Evolutionary conservation across 2,113 vertebrate species (phyloP), one percentile per base, ranked within the genome.

Genomic region (Ranitomeya imitator): DNA sequence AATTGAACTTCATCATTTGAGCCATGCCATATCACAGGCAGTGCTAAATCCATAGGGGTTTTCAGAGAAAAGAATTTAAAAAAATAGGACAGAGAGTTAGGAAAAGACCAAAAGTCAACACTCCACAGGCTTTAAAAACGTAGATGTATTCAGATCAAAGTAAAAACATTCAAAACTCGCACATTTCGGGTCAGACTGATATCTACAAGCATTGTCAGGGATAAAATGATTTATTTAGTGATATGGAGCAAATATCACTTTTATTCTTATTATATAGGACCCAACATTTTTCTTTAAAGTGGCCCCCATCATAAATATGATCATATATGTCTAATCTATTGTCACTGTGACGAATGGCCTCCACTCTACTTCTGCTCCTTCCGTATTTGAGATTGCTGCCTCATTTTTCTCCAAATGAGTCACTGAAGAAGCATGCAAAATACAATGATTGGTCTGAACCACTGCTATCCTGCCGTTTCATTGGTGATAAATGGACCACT

Each of bases 1-100:
- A 84, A 84, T 84, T 88, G 81, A 88, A 88, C 80, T 57, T 83
- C 80, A 83, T 83, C 87, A 77, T 88, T 61, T 83, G 69, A 23
- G 55, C 80, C 59, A 52, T 18, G 23, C 80, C 60, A 23, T 77
- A 84, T 84, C 80, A 51, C 61, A 57, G 59, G 26, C 81, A 45
- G 45, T n/a, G 80, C 57, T 61, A 77, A 63, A 31, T 55, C 45
- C 61, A 57, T 61, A 23, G 26, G 6, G 86, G 61, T 31, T 81
- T 82, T 57, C 21, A 15, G 59, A 63, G 13, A 45, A 80, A 76
- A 21, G 45, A 54, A 86, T 79, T 77, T 77, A 2, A 61, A 52
- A 83, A 74, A 65, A 31, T 19, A 76, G 31, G 13, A 80, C 55
- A 18, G 37, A 57, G 54, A 59, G 31, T 21, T 74, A 69, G 67